A percentile compares a stretch with the other conserved stretches of the same genome.
These are phyloP conservation scores for Sminthurides aquaticus DNA, from an alignment of 2,888 invertebrate genomes.

Conservation along the genomic window DNA sequence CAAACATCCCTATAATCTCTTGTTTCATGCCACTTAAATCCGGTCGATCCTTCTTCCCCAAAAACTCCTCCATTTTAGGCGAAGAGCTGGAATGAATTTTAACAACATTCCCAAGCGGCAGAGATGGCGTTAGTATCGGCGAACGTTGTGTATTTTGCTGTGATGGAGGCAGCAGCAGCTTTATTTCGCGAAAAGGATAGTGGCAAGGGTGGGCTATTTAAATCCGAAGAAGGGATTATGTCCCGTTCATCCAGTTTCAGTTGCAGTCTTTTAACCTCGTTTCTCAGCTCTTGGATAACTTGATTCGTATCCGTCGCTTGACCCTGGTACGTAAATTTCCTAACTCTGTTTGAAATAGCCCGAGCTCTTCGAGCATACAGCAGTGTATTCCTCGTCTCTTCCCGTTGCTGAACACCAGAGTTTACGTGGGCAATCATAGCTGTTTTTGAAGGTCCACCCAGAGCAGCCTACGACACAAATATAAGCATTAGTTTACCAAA, in stretches of 20 bases:
- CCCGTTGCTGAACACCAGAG: constrained; percentile 70
- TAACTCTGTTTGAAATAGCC: constrained; percentile 81
- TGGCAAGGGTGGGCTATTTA: not conserved
- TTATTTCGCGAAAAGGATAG: not conserved
- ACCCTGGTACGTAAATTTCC: constrained; percentile 43
- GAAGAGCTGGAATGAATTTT: constrained; percentile 4
- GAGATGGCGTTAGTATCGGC: not conserved
- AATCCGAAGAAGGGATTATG: not conserved
- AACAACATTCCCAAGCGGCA: not conserved
- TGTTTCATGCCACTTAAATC: constrained; percentile 58
- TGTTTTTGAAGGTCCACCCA: constrained; percentile 86
- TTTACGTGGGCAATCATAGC: constrained; percentile 96
- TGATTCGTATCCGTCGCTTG: constrained; percentile 29
- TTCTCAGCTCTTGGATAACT: constrained; percentile 41
- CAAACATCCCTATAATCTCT: constrained; percentile 79
- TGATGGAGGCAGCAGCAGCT: not conserved
- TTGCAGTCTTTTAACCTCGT: constrained; percentile 40
- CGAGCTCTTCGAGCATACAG: constrained; percentile 90
- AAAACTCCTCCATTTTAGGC: constrained; percentile 4
- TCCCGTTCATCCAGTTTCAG: constrained; percentile 29
- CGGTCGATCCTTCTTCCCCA: constrained; percentile 36
- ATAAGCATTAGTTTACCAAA: not conserved
- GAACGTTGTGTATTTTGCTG: not conserved
- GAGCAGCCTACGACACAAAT: constrained; percentile 62
- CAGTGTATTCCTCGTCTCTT: constrained; percentile 87